These are phyloP conservation scores for Circaetus cinerascens DNA, from an alignment of 2,113 vertebrate species.

Conservation along the genomic window DNA sequence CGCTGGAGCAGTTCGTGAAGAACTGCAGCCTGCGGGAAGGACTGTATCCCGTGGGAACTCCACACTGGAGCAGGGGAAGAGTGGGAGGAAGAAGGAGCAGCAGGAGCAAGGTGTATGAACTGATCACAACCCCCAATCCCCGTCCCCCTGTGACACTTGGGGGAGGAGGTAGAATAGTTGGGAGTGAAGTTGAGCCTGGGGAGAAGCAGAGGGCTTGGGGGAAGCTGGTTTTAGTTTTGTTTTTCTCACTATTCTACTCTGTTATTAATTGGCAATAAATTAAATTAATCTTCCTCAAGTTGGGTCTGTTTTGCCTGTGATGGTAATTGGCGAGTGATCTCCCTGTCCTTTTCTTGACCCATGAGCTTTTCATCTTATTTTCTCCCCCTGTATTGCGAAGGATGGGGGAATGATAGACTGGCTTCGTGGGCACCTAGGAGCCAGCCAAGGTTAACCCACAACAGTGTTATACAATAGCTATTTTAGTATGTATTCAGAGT, in stretches of 20 bases:
- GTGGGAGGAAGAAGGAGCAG: not conserved
- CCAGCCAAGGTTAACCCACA: not conserved
- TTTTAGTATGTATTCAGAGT: not conserved
- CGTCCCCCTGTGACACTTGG: not conserved
- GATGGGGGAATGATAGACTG: not conserved
- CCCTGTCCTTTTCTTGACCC: not conserved
- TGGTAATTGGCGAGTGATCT: not conserved
- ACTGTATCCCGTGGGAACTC: fast-evolving
- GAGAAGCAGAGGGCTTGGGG: not conserved
- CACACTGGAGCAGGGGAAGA: not conserved
- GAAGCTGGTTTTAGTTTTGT: not conserved
- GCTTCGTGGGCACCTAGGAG: not conserved
- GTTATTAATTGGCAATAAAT: not conserved
- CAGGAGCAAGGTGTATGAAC: not conserved
- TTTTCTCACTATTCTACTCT: not conserved
- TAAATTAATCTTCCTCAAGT: not conserved
- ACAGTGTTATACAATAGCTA: not conserved
- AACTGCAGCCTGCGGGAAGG: not conserved
- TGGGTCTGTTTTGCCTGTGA: not conserved
- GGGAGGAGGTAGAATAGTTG: not conserved
- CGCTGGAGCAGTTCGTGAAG: not conserved
- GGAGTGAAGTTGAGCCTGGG: not conserved
- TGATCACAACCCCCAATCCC: not conserved
- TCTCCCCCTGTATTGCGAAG: not conserved
- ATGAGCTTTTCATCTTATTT: not conserved